These are phyloP conservation scores for Lytechinus pictus DNA, from an alignment of 35 echinoderm and acorn worm species.

Conservation along the genomic window DNA sequence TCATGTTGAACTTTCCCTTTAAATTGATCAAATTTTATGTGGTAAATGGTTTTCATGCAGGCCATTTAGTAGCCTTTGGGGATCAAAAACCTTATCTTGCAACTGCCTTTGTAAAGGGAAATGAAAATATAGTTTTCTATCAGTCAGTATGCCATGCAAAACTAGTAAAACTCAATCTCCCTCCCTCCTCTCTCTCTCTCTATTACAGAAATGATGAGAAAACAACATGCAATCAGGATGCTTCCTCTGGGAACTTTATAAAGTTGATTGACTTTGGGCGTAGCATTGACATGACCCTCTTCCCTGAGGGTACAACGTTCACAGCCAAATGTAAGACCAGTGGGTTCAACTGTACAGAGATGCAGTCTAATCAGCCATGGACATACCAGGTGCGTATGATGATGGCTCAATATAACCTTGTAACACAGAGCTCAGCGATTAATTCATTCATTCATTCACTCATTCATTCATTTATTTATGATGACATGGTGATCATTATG, in stretches of 20 bases:
- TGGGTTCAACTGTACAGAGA: slow-evolving; percentile 84
- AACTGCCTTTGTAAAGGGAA: no score
- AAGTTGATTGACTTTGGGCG: slow-evolving; percentile 86
- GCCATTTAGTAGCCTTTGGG: no score
- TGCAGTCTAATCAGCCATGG: slow-evolving; percentile 82
- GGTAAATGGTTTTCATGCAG: no score
- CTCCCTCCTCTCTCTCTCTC: not conserved
- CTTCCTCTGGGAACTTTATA: slow-evolving; percentile 26
- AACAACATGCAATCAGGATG: not conserved
- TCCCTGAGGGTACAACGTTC: slow-evolving; percentile 75
- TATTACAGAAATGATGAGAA: slow-evolving; percentile 8
- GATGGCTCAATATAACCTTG: no score
- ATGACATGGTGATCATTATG: no score
- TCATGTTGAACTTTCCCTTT: no score
- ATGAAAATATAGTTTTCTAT: not conserved
- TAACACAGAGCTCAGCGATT: no score
- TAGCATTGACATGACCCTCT: slow-evolving; percentile 92
- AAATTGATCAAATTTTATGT: no score
- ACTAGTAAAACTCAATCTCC: not conserved
- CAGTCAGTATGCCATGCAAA: not conserved
- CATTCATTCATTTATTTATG: no score
- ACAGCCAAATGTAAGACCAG: slow-evolving; percentile 63
- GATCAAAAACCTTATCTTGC: no score
- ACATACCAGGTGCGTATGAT: slow-evolving; percentile 81
- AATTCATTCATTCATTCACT: no score